Percentiles rank a stretch among this genome's conserved stretches.
These are phyloP conservation scores for Numenius phaeopus DNA, from an alignment of 2,797 vertebrate species.

Conservation along the genomic window DNA sequence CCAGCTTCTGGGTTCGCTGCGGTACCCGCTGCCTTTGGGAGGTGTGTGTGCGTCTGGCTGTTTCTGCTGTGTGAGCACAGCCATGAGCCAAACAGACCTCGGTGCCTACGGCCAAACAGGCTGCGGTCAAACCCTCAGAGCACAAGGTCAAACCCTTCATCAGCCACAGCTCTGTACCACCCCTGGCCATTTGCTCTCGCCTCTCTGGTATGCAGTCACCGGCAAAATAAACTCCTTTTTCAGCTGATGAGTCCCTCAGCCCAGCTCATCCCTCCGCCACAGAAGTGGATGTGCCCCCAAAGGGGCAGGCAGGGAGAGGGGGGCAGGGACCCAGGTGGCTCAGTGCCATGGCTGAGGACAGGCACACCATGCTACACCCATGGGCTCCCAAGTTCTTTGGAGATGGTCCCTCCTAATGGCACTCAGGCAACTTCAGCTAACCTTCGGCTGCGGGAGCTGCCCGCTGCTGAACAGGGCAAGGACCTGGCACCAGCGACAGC, in stretches of 20 bases:
- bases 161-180: background rate
- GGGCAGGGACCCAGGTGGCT: background rate
- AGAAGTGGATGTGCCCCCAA: background rate
- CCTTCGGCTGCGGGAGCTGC: background rate
- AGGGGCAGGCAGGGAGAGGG: background rate
- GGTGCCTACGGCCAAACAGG: background rate
- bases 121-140: background rate
- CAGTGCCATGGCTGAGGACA: background rate
- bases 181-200: background rate
- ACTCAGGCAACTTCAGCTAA: background rate
- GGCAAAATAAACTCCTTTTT: background rate
- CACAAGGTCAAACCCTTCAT: background rate
- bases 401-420: background rate
- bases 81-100: background rate
- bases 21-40: background rate
- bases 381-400: background rate
- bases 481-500: background rate
- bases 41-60: rapidly evolving
- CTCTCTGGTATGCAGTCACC: background rate
- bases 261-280: background rate
- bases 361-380: background rate
- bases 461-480: rapidly evolving
- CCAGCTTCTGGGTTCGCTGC: background rate
- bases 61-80: background rate
- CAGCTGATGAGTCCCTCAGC: background rate